Evolutionary conservation across 2,113 vertebrate species (phyloP).

Genomic region (Amia ocellicauda): DNA sequence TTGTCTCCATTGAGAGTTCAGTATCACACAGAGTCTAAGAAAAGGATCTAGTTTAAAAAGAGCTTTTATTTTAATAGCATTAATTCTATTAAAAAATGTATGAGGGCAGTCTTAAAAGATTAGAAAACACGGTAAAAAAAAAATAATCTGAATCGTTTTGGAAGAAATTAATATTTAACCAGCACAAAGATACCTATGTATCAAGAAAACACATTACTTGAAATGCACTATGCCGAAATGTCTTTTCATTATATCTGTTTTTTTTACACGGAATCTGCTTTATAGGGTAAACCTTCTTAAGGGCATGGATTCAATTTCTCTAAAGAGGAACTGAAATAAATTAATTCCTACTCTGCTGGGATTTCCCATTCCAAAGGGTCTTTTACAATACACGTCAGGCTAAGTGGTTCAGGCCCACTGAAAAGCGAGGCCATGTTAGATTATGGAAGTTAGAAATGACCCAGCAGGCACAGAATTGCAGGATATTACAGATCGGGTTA

Average conservation of each 20-base stretch:
- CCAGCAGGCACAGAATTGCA: constrained; percentile 46
- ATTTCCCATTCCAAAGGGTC: constrained; percentile 45
- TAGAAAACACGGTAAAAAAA: no score
- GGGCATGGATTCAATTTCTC: constrained; percentile 53
- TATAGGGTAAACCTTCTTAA: constrained; percentile 31
- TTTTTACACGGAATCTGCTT: constrained; percentile 55
- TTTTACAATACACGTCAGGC: constrained; percentile 54
- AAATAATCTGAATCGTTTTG: constrained; percentile 28
- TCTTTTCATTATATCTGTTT: constrained; percentile 55
- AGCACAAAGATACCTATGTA: constrained; percentile 47
- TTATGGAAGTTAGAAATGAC: constrained; percentile 53
- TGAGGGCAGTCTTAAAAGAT: no score
- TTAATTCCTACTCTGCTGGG: constrained; percentile 51
- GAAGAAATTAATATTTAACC: constrained; percentile 51
- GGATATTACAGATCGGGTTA: constrained; percentile 39
- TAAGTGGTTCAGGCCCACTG: constrained; percentile 51
- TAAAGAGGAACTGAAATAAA: constrained; percentile 46
- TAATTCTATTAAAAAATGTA: constrained; percentile 31
- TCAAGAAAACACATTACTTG: constrained; percentile 45
- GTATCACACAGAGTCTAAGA: no score
- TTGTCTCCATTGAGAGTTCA: no score
- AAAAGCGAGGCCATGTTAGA: constrained; percentile 46
- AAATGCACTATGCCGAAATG: constrained; percentile 43
- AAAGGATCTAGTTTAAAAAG: no score
- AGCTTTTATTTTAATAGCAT: constrained; percentile 45